Evolutionary conservation across 2,888 invertebrate genomes (phyloP), one percentile per base, ranked within the genome.

Genomic region (Leistus spinibarbis): DNA sequence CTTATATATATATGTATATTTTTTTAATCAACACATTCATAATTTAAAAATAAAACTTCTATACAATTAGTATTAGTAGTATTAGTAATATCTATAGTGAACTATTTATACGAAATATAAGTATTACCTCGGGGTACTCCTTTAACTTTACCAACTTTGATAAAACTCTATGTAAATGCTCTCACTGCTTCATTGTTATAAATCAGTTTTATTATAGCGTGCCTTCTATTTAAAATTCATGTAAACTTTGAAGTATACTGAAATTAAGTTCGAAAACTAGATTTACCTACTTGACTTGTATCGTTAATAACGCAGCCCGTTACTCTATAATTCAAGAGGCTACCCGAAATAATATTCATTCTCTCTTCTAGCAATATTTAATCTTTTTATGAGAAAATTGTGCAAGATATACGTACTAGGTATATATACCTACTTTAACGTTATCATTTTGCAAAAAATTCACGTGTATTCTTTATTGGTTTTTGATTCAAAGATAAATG

Each of bases 241-340:
- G 63, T 71, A 54, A 71, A 71, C 63, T 71, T 71, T 64, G 22
- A 40, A 40, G 54, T n/a, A 71, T 54, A 22, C 23, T 57, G 62
- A 71, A 71, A 71, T 53, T 70, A 64, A 71, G 71, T 71, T 71
- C 13, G 19, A n/a, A 63, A 71, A 63, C 71, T 71, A 71, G 64
- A 71, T 64, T 71, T 63, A 63, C 40, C 40, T 24, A 24, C 63
- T 54, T 53, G 56, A 23, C 54, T n/a, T 57, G 19, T 64, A 23
- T 40, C 40, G 13, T 40, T 40, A 40, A 10, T 40, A 40, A 40
- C 40, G 40, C 13, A 40, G 5, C 3, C 13, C 40, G 0, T 40
- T 5, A 40, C 10, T 10, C 10, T 10, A 40, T 4, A 40, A 10
- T 40, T 7, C 27, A 40, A 40, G 3, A 40, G 7, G 7, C 40